Conservation (phyloP, 2,888 invertebrate species). For the Meteorus colon region DNA sequence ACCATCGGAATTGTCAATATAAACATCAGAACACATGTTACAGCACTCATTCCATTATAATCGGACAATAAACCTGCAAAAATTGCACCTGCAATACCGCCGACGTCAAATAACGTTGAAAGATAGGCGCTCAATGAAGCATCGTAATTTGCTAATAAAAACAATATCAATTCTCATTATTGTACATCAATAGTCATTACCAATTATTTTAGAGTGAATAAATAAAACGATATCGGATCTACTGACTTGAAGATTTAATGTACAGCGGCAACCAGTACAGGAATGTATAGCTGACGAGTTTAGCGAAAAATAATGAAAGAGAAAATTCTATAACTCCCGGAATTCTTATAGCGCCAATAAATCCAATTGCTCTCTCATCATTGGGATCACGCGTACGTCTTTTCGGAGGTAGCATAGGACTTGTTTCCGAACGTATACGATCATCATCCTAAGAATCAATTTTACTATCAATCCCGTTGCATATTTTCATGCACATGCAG, state of each 20-base stretch:
- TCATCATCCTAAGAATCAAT: slow-evolving; percentile 53
- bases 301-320: slow-evolving; percentile 94
- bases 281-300: slow-evolving; percentile 97
- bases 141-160: slow-evolving; percentile 78
- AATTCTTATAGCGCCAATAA: slow-evolving; percentile 85
- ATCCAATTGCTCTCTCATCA: slow-evolving; percentile 81
- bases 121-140: slow-evolving; percentile 84
- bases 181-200: neutral
- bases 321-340: slow-evolving; percentile 97
- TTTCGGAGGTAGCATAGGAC: slow-evolving; percentile 68
- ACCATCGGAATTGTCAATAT: slow-evolving; percentile 88
- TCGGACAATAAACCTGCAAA: slow-evolving; percentile 91
- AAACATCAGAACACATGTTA: slow-evolving; percentile 90
- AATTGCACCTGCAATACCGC: slow-evolving; percentile 93
- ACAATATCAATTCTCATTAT: slow-evolving; percentile 12
- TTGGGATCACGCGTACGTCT: slow-evolving; percentile 52
- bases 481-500: no score
- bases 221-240: slow-evolving; percentile 36
- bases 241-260: slow-evolving; percentile 89
- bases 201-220: slow-evolving; percentile 20
- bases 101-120: slow-evolving; percentile 89
- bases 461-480: no score
- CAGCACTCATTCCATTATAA: slow-evolving; percentile 86
- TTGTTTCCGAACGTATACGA: slow-evolving; percentile 65
- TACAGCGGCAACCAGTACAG: slow-evolving; percentile 96